A percentile compares a stretch with the other conserved stretches of the same genome.
Conservation (phyloP, 2,888 invertebrate species). For the Leptothorax acervorum region DNA sequence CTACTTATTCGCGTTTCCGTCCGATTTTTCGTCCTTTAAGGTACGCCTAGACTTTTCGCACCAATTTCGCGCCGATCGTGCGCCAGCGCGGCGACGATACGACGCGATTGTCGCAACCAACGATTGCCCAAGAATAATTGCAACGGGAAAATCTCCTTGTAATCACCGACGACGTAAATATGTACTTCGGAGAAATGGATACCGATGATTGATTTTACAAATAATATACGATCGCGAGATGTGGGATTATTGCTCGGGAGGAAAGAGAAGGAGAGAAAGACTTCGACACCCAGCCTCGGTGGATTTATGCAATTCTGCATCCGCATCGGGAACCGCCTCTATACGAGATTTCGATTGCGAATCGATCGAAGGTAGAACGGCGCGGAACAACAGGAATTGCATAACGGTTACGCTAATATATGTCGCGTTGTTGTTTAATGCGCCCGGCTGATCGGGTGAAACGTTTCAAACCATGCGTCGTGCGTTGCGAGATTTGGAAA, state of each 20-base stretch:
- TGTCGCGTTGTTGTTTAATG: constrained; percentile 65
- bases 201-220: constrained; percentile 25
- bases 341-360: constrained; percentile 49
- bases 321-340: constrained; percentile 31
- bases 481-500: constrained; percentile 64
- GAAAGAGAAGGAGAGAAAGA: neutral
- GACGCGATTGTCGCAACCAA: constrained; percentile 8
- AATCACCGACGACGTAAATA: neutral
- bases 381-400: constrained; percentile 55
- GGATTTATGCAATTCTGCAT: constrained; percentile 41
- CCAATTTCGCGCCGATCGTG: neutral
- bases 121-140: constrained; percentile 26
- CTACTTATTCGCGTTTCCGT: neutral
- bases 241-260: neutral
- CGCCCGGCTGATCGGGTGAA: constrained; percentile 55
- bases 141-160: neutral
- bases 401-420: constrained; percentile 70
- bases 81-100: neutral
- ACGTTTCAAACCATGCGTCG: constrained; percentile 68
- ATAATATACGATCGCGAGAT: neutral
- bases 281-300: neutral
- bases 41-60: neutral
- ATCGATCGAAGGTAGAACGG: constrained; percentile 67
- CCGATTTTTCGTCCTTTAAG: neutral
- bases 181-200: neutral